Evolutionary conservation across 1,140 invertebrate species (phyloP).

Genomic region (Brachionus rotundiformis): DNA sequence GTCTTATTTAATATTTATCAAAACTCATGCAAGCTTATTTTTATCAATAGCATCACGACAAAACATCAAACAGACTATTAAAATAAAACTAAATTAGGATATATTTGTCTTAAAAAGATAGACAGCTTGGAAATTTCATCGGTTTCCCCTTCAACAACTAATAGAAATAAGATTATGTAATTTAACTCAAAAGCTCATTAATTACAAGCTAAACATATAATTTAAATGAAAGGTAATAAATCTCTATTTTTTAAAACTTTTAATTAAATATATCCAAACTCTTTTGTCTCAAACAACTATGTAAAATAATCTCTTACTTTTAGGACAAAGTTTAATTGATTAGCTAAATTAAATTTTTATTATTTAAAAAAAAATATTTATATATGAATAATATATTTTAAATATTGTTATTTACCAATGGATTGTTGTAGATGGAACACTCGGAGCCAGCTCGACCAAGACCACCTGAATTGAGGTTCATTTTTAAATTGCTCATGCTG

Average conservation of each 20-base stretch:
- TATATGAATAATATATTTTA: too few relatives aligned
- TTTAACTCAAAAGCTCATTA: neutral
- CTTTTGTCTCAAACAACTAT: neutral
- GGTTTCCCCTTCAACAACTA: neutral
- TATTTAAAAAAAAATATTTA: neutral
- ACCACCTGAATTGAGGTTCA: neutral
- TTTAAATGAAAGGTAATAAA: neutral
- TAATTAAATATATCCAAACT: constrained; percentile 1
- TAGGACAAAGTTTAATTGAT: neutral
- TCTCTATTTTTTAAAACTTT: neutral
- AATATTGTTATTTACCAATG: neutral
- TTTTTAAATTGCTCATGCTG: constrained; percentile 1
- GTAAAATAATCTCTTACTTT: constrained; percentile 9
- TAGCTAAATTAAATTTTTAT: neutral
- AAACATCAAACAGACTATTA: neutral
- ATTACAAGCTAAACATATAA: neutral
- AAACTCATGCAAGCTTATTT: neutral
- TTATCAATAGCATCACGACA: neutral
- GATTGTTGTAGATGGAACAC: constrained; percentile 38
- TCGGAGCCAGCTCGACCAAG: constrained; percentile 18
- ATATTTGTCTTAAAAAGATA: neutral
- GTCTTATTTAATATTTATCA: neutral
- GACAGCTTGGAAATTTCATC: neutral
- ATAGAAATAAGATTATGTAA: neutral
- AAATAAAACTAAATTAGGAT: neutral